A percentile compares a stretch with the other conserved stretches of the same genome.
Conservation (phyloP, 2,113 vertebrate species). For the Ochotona curzoniae region DNA sequence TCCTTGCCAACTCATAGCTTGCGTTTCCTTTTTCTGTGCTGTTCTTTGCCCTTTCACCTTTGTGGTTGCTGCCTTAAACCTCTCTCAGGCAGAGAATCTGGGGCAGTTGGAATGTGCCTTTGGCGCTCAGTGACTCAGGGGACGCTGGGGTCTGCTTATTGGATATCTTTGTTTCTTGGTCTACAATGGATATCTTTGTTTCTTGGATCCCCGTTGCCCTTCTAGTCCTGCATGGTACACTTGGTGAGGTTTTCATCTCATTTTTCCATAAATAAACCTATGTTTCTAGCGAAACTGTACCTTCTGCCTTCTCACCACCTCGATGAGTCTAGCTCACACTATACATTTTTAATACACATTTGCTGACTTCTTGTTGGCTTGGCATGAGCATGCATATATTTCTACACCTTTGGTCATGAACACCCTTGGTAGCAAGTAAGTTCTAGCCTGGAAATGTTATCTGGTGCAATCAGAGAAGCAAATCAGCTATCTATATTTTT, state of each 20-base stretch:
- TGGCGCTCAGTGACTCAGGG: background rate
- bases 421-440: no score
- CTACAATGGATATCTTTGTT: background rate
- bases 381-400: background rate
- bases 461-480: no score
- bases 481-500: no score
- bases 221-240: background rate
- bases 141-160: background rate
- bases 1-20: background rate
- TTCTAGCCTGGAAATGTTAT: no score
- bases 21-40: background rate
- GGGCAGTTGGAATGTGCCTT: background rate
- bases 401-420: background rate
- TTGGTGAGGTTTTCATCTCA: background rate
- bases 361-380: background rate
- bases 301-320: background rate
- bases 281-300: background rate
- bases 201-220: background rate
- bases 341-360: conserved; percentile 32
- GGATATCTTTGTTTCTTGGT: background rate
- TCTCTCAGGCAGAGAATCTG: background rate
- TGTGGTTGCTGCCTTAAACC: background rate
- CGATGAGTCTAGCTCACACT: background rate
- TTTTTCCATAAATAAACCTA: background rate
- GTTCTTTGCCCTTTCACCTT: background rate